Conservation (phyloP, 2,113 vertebrate genomes). For the Vicugna pacos region DNA sequence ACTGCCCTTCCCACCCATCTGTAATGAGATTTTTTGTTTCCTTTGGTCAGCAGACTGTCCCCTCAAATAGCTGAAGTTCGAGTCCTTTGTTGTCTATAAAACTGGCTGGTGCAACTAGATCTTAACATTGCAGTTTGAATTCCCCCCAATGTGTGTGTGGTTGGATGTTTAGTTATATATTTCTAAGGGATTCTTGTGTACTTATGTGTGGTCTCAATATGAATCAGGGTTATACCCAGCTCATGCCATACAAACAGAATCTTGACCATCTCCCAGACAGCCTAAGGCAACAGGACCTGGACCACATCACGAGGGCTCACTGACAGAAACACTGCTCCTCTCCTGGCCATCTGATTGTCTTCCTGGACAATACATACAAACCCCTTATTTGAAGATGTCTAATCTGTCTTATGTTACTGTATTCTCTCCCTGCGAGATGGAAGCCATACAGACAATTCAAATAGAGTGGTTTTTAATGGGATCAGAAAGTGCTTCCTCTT, state of each 20-base stretch:
- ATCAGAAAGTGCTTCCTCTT: neutral
- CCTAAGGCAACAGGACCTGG: neutral
- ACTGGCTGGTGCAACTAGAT: neutral
- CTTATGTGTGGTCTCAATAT: neutral
- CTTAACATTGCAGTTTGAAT: constrained; percentile 16
- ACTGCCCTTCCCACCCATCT: neutral
- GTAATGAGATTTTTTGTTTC: neutral
- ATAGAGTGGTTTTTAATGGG: neutral
- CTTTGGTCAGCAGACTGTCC: neutral
- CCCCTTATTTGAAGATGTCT: neutral
- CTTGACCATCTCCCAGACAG: neutral
- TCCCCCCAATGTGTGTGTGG: neutral
- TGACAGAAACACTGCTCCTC: neutral
- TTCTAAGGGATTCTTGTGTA: constrained; percentile 12
- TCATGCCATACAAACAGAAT: neutral
- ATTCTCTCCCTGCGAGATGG: neutral
- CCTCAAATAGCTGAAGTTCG: constrained; percentile 10
- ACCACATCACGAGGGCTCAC: neutral
- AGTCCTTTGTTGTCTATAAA: neutral
- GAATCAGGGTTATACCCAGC: neutral
- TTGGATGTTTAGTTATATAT: neutral
- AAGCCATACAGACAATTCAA: constrained; percentile 22
- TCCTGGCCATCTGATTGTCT: neutral
- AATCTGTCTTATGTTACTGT: neutral
- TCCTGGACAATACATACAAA: neutral